Evolutionary conservation across 2,888 invertebrate species (phyloP).

Genomic region (Fragum whitleyi): DNA sequence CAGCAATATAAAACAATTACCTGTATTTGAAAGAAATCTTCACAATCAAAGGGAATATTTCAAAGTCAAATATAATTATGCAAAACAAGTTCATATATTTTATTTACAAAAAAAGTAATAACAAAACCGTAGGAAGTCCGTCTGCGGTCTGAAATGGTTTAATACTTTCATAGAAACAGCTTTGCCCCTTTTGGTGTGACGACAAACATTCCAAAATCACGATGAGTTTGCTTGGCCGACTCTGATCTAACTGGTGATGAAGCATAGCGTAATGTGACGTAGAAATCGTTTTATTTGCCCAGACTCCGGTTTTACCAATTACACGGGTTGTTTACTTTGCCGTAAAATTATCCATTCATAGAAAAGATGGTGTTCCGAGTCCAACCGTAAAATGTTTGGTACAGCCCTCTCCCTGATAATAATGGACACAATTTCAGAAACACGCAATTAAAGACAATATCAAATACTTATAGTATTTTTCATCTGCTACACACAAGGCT

Average conservation of each 20-base stretch:
- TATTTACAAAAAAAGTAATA: not conserved
- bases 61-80: too few relatives aligned
- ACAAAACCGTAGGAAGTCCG: too few relatives aligned
- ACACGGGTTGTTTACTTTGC: constrained; percentile 24
- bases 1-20: too few relatives aligned
- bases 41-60: too few relatives aligned
- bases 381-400: constrained; percentile 23
- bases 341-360: constrained; percentile 29
- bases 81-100: too few relatives aligned
- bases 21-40: too few relatives aligned
- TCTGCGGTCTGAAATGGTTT: not conserved
- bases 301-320: constrained; percentile 9
- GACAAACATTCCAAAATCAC: too few relatives aligned
- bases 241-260: not conserved
- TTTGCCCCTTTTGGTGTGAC: too few relatives aligned
- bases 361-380: constrained; percentile 20
- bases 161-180: not conserved
- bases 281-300: constrained; percentile 3
- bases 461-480: too few relatives aligned
- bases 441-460: too few relatives aligned
- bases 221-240: not conserved
- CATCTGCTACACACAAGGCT: too few relatives aligned
- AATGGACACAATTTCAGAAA: too few relatives aligned
- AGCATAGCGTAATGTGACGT: not conserved
- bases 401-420: not conserved